phyloP scores from a whole-genome alignment of 2,888 invertebrate species.

The Eupelmus urozonus region DNA sequence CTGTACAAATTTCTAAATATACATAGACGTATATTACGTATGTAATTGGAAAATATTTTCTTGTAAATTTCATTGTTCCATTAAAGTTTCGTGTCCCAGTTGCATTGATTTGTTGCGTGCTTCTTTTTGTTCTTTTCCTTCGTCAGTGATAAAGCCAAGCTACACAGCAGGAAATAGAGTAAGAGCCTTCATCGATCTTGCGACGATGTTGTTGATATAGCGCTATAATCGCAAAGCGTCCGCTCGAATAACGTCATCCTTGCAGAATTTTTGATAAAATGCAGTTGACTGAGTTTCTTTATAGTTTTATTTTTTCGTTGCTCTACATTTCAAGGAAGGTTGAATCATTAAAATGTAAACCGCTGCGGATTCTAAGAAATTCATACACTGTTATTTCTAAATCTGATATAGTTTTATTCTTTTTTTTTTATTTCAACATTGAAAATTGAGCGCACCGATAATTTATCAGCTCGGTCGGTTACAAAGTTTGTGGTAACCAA shows the following conservation, averaged over 20 bases:
- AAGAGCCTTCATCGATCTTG: slow-evolving; percentile 19
- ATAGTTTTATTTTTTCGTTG: neutral
- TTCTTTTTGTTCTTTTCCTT: slow-evolving; percentile 17
- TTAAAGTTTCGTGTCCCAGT: slow-evolving; percentile 34
- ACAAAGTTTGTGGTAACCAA: too few species aligned
- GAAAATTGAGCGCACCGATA: too few species aligned
- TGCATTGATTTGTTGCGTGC: slow-evolving; percentile 42
- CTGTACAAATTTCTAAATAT: neutral
- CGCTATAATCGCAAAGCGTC: neutral
- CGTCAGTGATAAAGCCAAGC: slow-evolving; percentile 33
- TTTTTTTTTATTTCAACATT: too few species aligned
- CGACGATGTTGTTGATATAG: neutral
- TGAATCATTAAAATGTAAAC: too few species aligned
- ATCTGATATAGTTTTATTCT: too few species aligned
- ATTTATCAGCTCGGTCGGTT: too few species aligned
- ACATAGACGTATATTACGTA: too few species aligned
- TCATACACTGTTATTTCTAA: too few species aligned
- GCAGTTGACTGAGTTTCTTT: neutral
- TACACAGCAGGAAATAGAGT: slow-evolving; percentile 20
- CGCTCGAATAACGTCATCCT: neutral
- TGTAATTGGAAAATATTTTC: too few species aligned
- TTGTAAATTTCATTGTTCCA: slow-evolving; percentile 40
- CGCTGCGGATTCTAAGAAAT: too few species aligned
- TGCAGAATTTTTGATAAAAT: neutral
- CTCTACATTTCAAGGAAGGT: neutral